These are phyloP conservation scores for Ciconia nigra DNA, from an alignment of 2,797 vertebrate species.

Conservation along the genomic window DNA sequence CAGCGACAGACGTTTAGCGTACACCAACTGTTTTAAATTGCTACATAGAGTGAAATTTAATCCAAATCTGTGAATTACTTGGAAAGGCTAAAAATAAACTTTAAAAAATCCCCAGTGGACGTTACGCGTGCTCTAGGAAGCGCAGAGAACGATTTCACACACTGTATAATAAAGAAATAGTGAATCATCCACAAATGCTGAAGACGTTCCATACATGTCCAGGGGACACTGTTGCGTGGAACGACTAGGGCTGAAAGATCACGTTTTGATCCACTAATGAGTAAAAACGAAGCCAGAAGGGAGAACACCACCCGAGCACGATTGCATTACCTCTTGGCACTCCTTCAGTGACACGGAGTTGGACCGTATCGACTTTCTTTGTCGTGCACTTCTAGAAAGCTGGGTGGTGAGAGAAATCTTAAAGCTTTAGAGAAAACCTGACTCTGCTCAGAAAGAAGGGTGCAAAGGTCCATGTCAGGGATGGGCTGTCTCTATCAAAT, in stretches of 20 bases:
- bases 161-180: rapidly evolving
- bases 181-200: neutral
- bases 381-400: rapidly evolving
- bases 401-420: neutral
- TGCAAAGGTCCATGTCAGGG: rapidly evolving
- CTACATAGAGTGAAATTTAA: neutral
- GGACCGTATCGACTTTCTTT: rapidly evolving
- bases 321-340: neutral
- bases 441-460: neutral
- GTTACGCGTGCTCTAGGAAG: neutral
- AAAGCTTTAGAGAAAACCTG: rapidly evolving
- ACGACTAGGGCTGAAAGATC: neutral
- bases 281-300: neutral
- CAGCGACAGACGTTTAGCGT: neutral
- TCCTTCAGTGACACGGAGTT: rapidly evolving
- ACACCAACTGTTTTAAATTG: neutral
- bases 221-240: rapidly evolving
- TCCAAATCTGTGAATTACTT: conserved; percentile 46
- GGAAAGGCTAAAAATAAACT: conserved; percentile 33
- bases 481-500: rapidly evolving
- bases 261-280: neutral
- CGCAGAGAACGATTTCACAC: rapidly evolving
- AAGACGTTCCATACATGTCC: rapidly evolving
- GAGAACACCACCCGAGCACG: neutral
- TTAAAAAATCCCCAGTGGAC: neutral